Percentiles rank a stretch among this genome's conserved stretches.
Evolutionary conservation across 2,797 vertebrate species (phyloP).

Genomic region (Borostomias antarcticus): DNA sequence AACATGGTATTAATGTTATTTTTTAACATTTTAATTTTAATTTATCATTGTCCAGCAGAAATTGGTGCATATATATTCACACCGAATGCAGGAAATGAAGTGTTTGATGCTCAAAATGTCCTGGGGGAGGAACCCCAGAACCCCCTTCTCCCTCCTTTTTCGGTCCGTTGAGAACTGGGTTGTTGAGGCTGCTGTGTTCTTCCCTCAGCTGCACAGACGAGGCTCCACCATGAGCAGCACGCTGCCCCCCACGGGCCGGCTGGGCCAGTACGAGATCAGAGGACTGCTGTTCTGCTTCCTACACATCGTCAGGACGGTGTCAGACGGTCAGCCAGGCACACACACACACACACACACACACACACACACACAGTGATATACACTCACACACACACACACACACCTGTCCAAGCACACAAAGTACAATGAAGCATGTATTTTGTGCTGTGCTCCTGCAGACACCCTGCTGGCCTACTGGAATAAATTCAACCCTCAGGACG

Average conservation of each 20-base stretch:
- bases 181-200: background rate
- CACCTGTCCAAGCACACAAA: background rate
- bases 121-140: too few relatives aligned
- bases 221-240: slow-evolving; percentile 84
- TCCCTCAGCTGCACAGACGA: slow-evolving; percentile 80
- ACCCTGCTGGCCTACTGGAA: slow-evolving; percentile 91
- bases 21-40: too few relatives aligned
- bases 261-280: slow-evolving; percentile 91
- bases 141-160: too few relatives aligned
- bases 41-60: too few relatives aligned
- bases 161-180: too few relatives aligned
- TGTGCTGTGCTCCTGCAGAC: slow-evolving; percentile 75
- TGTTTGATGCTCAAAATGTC: too few relatives aligned
- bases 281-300: slow-evolving; percentile 91
- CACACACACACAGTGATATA: background rate
- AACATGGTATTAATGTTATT: background rate
- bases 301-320: slow-evolving; percentile 89
- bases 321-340: slow-evolving; percentile 83
- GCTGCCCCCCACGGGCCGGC: slow-evolving; percentile 76
- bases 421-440: background rate
- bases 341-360: background rate
- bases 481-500: slow-evolving; percentile 89
- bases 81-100: too few relatives aligned
- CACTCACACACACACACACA: background rate
- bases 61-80: too few relatives aligned